Conservation (phyloP, 2,888 invertebrate species). For the Meandrusa payeni region DNA sequence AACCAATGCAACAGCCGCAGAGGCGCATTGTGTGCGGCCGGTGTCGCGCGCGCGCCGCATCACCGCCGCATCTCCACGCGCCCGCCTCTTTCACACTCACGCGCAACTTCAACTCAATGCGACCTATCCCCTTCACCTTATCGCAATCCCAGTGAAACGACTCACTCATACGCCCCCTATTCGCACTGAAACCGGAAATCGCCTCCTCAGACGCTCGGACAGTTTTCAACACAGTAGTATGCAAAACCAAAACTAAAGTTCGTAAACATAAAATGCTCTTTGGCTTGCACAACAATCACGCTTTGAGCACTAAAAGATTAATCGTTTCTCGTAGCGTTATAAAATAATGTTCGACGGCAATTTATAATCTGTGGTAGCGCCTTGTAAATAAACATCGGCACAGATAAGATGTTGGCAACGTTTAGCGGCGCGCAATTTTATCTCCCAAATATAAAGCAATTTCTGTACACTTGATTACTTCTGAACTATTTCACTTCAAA, state of each 20-base stretch:
- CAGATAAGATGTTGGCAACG: constrained; percentile 55
- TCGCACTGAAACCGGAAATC: constrained; percentile 22
- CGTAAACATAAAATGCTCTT: constrained; percentile 6
- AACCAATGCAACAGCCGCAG: constrained; percentile 76
- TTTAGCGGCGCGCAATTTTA: constrained; percentile 40
- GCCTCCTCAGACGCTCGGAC: constrained; percentile 33
- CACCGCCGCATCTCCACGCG: constrained; percentile 61
- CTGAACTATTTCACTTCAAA: constrained; percentile 11
- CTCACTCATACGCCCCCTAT: constrained; percentile 26
- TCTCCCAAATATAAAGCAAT: constrained; percentile 38
- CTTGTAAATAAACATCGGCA: constrained; percentile 58
- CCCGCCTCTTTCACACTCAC: constrained; percentile 58
- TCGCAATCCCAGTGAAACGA: constrained; percentile 29
- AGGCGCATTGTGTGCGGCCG: constrained; percentile 70
- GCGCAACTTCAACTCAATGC: constrained; percentile 59
- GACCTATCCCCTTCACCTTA: constrained; percentile 52
- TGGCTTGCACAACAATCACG: neutral
- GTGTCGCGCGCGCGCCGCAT: constrained; percentile 49
- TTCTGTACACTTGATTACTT: neutral
- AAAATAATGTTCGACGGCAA: constrained; percentile 34
- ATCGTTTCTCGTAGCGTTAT: constrained; percentile 2
- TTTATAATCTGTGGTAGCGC: constrained; percentile 33
- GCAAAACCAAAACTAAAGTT: constrained; percentile 8
- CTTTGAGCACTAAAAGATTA: neutral
- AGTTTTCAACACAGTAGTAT: constrained; percentile 40